Evolutionary conservation across 1,140 invertebrate genomes (phyloP).

Genomic region (Ylistrum balloti): DNA sequence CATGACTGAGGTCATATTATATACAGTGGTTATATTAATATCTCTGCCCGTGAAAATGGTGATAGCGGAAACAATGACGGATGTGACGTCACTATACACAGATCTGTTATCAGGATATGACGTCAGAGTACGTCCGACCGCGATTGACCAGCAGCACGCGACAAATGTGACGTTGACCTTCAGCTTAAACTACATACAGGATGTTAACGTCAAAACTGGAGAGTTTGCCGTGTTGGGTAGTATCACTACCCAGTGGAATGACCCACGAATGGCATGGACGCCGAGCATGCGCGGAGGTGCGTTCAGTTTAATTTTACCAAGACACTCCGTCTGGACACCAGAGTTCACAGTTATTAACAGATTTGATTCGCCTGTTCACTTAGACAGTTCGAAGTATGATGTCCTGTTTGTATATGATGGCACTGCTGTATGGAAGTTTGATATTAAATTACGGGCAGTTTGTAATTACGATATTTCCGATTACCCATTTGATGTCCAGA

Average conservation of each 20-base stretch:
- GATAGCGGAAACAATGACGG: not conserved
- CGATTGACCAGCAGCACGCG: not conserved
- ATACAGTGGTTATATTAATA: not conserved
- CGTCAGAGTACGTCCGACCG: not conserved
- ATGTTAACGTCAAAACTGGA: not conserved
- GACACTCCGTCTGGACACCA: not conserved
- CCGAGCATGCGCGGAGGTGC: conserved; percentile 4
- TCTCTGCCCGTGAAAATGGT: not conserved
- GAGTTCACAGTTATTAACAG: not conserved
- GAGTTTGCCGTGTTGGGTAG: not conserved
- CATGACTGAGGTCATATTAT: not conserved
- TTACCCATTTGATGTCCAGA: not conserved
- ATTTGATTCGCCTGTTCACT: not conserved
- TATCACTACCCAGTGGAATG: not conserved
- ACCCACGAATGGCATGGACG: not conserved
- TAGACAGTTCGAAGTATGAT: not conserved
- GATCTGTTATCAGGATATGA: not conserved
- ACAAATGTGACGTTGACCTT: not conserved
- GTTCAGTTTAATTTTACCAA: not conserved
- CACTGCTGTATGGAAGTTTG: not conserved
- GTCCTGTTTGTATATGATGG: not conserved
- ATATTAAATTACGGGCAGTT: not conserved
- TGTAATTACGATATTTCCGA: not conserved
- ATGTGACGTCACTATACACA: conserved; percentile 20
- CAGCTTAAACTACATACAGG: not conserved